Base-by-base conservation (phyloP, 1,140 invertebrate genomes). In the Sycobia sp. region DNA sequence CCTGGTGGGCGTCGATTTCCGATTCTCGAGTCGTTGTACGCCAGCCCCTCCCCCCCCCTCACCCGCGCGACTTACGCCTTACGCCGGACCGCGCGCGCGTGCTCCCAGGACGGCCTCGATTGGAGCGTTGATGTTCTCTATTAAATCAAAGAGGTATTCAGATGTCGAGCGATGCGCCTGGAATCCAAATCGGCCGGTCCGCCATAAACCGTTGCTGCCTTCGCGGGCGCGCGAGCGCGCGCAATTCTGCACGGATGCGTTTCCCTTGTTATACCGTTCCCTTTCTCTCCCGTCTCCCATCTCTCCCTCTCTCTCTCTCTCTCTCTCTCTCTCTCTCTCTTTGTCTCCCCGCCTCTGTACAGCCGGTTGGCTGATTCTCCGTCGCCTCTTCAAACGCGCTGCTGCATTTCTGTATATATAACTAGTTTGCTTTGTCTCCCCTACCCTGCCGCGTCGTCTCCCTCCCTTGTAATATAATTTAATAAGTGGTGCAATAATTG, bases 121-220 rank as follows among this genome's bases (percentile, higher is more conserved):
- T 20, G 11, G 22, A 14, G 18, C 71, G 66, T 69, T 74, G 68
- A 73, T 73, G 70, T 71, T 73, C 68, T 73, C 73, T 72, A 75
- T 75, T 75, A 75, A 75, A 75, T 75, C 73, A 75, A 72, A 73
- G 68, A 66, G 70, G 67, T 66, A 75, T 72, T 75, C 72, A 67
- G 66, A 71, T 69, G 71, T 70, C 71, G 70, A 43, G 64, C 70
- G 66, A 72, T 74, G 73, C 69, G 68, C 60, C 59, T 54, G 65
- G 72, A 73, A 71, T 76, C 68, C 71, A 71, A 74, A 76, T 73
- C 66, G 65, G n/a, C n/a, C 14, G 54, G 67, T 56, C 2, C 14
- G 38, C 49, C 49, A 34, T 61, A 51, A 51, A 51, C 55, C 43
- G 14, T 2, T 3, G 20, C 32, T 23, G 14, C 32, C 29, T 46